Conservation (phyloP, 2,888 invertebrate genomes). For the Drosophila peninsularis region DNA sequence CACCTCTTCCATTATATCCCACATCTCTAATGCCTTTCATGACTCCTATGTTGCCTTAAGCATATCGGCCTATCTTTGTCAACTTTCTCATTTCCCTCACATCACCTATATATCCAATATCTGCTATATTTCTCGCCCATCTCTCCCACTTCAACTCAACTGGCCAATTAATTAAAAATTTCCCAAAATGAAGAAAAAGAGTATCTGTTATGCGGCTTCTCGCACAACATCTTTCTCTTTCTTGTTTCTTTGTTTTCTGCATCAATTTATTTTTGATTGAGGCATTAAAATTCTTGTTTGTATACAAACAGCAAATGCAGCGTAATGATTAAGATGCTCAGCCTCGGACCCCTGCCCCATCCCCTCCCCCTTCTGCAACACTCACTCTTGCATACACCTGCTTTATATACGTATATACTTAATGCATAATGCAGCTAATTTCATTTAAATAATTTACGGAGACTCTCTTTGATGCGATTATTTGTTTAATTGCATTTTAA, state of each 20-base stretch:
- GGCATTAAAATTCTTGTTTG: constrained; percentile 76
- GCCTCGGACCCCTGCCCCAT: no score
- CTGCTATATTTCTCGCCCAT: no score
- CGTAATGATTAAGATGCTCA: constrained; percentile 5
- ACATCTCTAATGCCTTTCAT: no score
- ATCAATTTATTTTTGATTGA: constrained; percentile 64
- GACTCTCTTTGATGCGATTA: constrained; percentile 31
- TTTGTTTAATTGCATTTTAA: constrained; percentile 52
- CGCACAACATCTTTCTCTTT: not conserved
- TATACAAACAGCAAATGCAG: constrained; percentile 43
- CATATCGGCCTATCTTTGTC: no score
- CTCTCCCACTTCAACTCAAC: no score
- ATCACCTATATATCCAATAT: no score
- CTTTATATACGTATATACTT: not conserved
- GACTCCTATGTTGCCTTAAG: no score
- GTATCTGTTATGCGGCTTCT: constrained; percentile 3
- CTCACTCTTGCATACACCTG: not conserved
- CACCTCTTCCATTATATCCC: no score
- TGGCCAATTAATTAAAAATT: no score
- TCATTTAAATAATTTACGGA: constrained; percentile 57
- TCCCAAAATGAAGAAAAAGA: not conserved
- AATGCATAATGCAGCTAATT: not conserved
- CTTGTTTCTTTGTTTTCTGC: constrained; percentile 5
- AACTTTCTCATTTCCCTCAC: no score
- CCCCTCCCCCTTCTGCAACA: no score